phyloP scores from a whole-genome alignment of 2,113 vertebrate species.

The Tragelaphus scriptus region DNA sequence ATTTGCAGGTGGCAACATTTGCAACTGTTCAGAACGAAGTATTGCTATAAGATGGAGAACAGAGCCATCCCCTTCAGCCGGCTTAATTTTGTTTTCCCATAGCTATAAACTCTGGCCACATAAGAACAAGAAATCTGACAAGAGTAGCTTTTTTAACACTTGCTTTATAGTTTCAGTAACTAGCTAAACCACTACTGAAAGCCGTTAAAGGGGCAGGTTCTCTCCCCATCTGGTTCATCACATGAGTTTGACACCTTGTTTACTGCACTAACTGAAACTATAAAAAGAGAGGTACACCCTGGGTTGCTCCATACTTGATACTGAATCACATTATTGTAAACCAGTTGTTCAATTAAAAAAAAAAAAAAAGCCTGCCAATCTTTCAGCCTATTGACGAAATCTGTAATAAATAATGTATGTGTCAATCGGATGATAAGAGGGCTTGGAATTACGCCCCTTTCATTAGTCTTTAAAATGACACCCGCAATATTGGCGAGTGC shows the following conservation, averaged over 20 bases:
- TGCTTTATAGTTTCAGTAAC: not conserved
- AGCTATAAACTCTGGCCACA: not conserved
- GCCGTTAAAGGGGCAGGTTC: not conserved
- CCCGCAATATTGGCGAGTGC: not conserved
- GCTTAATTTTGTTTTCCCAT: not conserved
- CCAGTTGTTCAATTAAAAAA: not conserved
- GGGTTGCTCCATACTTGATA: not conserved
- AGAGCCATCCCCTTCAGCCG: not conserved
- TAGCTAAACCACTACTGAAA: not conserved
- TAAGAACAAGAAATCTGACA: not conserved
- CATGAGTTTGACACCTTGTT: not conserved
- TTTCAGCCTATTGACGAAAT: not conserved
- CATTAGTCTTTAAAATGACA: constrained; percentile 28
- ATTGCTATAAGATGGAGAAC: not conserved
- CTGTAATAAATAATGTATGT: constrained; percentile 29
- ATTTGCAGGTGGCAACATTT: not conserved
- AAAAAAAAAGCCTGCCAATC: not conserved
- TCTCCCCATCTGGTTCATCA: not conserved
- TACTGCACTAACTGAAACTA: not conserved
- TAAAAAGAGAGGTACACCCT: not conserved
- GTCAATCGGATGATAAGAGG: not conserved
- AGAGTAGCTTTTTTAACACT: not conserved
- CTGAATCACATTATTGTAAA: constrained; percentile 41
- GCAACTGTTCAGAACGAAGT: not conserved
- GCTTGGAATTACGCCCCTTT: not conserved